These are phyloP conservation scores for Oeneis ivallda DNA, from an alignment of 2,888 invertebrate species.

Conservation along the genomic window DNA sequence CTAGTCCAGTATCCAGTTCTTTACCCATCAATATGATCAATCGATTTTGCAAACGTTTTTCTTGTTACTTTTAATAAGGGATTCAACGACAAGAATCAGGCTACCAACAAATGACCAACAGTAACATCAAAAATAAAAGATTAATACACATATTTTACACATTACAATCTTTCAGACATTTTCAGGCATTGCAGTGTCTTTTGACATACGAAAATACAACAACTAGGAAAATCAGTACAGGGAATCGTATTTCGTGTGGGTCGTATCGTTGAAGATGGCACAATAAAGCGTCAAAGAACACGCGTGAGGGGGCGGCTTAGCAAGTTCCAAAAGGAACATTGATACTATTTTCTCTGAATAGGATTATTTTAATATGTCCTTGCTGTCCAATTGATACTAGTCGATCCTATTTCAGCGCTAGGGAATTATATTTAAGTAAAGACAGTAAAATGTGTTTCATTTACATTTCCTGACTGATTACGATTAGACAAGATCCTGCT, in stretches of 20 bases:
- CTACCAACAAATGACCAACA: too few relatives aligned
- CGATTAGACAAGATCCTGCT: too few relatives aligned
- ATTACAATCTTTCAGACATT: too few relatives aligned
- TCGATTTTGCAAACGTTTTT: not conserved
- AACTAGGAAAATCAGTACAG: constrained; percentile 28
- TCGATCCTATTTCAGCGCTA: not conserved
- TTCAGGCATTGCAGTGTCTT: not conserved
- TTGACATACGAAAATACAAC: not conserved
- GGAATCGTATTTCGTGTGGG: constrained; percentile 30
- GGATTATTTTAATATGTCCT: not conserved
- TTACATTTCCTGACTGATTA: too few relatives aligned
- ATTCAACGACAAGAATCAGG: not conserved
- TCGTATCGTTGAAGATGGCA: constrained; percentile 38
- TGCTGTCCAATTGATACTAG: not conserved
- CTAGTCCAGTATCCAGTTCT: too few relatives aligned
- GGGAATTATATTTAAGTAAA: not conserved
- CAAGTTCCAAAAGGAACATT: constrained; percentile 34
- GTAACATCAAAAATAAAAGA: too few relatives aligned
- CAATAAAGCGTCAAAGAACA: constrained; percentile 42
- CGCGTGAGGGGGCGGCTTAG: constrained; percentile 43
- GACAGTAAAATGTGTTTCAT: not conserved
- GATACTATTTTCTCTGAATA: constrained; percentile 26
- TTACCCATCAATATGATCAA: too few relatives aligned
- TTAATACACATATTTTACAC: too few relatives aligned
- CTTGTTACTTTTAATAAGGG: not conserved